Evolutionary conservation across 2,888 invertebrate species (phyloP), one percentile per base, ranked within the genome.

Genomic region (Lasiommata megera): DNA sequence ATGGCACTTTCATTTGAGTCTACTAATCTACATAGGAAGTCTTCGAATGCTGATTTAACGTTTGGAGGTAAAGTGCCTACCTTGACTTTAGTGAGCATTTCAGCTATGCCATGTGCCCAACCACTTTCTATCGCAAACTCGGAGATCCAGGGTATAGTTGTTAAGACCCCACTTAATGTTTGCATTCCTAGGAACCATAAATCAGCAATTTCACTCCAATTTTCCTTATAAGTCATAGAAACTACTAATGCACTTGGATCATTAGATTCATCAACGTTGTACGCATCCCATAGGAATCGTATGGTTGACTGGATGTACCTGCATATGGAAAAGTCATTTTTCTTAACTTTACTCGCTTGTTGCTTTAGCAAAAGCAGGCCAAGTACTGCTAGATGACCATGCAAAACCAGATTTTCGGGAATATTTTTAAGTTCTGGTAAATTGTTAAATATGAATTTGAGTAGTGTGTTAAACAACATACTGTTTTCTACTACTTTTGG

Each of bases 141-240:
- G 0, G 96, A 96, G 62, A 97, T 94, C 97, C 97, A 97, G 3
- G 97, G 96, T 61, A 97, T 93, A 61, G 94, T 92, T 14, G 96
- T 93, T 38, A 97, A 83, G 0, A 97, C 94, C 31, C 94, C 94
- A 72, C 96, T 94, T 92, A 98, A 95, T 1, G 97, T 97, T 80
- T 97, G 97, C 96, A 98, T 97, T 17, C 97, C 97, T 61, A 98
- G 90, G 82, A 97, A 98, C 98, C 98, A 98, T 11, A 98, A 86
- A 74, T 98, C 98, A 77, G 95, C 95, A 59, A 98, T 92, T 79
- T 97, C 97, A 89, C 94, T 94, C 98, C 98, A 98, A 72, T 94
- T 92, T 76, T 96, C 95, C 74, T 97, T 96, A 80, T 98, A 98
- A 1, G 94, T 91, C 90, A 96, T 95, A 0, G 97, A 93, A 0